These are phyloP conservation scores for Drosophila pruinosa DNA, from an alignment of 1,140 invertebrate genomes.

Conservation along the genomic window DNA sequence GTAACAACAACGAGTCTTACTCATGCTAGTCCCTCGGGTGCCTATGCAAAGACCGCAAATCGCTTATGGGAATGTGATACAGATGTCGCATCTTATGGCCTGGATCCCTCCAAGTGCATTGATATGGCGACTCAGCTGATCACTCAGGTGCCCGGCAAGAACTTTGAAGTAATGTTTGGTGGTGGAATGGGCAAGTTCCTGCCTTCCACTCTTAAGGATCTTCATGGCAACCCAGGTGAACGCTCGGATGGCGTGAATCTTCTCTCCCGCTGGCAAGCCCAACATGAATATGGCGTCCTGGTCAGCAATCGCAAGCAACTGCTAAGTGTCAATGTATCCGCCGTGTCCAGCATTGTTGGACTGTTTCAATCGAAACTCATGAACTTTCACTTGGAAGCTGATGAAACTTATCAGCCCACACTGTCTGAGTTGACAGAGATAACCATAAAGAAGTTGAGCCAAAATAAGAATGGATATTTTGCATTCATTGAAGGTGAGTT, in stretches of 20 bases:
- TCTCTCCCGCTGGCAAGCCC: constrained; percentile 83
- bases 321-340: constrained; percentile 64
- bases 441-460: constrained; percentile 87
- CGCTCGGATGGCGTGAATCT: constrained; percentile 84
- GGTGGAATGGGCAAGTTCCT: constrained; percentile 87
- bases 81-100: constrained; percentile 67
- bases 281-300: constrained; percentile 73
- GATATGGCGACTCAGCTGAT: constrained; percentile 87
- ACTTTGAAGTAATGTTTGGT: constrained; percentile 87
- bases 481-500: constrained; percentile 86
- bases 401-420: constrained; percentile 84
- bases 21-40: constrained; percentile 75
- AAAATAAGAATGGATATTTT: constrained; percentile 88
- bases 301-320: constrained; percentile 86
- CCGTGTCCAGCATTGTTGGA: constrained; percentile 84
- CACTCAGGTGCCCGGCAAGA: constrained; percentile 84
- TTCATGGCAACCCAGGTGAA: constrained; percentile 83
- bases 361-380: constrained; percentile 83
- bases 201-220: constrained; percentile 82
- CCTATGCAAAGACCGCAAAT: constrained; percentile 85
- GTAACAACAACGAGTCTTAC: constrained; percentile 79
- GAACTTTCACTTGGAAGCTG: constrained; percentile 83
- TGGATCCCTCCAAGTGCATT: constrained; percentile 75
- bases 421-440: constrained; percentile 90
- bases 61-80: constrained; percentile 91